Base-by-base conservation (phyloP, 2,888 invertebrate species). In the Macrophya annulata region DNA sequence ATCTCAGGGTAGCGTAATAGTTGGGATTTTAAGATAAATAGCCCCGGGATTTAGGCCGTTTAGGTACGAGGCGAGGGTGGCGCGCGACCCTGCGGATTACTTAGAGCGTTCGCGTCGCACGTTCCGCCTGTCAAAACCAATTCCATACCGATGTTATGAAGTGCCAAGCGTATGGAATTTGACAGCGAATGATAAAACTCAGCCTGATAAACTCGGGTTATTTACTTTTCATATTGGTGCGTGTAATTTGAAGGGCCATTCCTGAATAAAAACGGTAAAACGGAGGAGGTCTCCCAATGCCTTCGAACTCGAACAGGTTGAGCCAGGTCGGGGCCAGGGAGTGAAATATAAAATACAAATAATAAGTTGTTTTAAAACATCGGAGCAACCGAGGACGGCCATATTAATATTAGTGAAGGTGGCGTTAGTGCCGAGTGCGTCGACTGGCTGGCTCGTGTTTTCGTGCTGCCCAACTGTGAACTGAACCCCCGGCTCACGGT, bases 351-450 rank as follows among this genome's bases (percentile, higher is more conserved):
- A 45, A 43, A 10, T 5, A 72, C n/a, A 43, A 12, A 71, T 40
- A 40, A 37, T 37, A 40, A 74, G 72, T 74, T 45, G 72, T 45
- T 45, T 45, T 12, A 43, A 45, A 74, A 45, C 45, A 45, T 48
- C 48, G 55, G 81, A 15, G 43, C 15, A 40, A 77, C 77, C 51
- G 37, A 31, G 81, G 43, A 81, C 81, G 81, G 81, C 81, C 81
- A 81, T 81, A 81, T 81, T 81, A 81, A 40, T 40, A 62, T 81
- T 21, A 51, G 40, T 51, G 62, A 62, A 81, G 81, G 81, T 81
- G 81, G 81, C 81, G 51, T 51, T 51, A 81, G 62, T 37, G 81
- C 77, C 25, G 25, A 77, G 77, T 77, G 77, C 31, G 51, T 25
- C 21, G 62, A 21, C 68, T 37, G 45, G 74, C 45, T 74, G 25